These are phyloP conservation scores for Agrotis ipsilon DNA, from an alignment of 2,888 invertebrate genomes.

Conservation along the genomic window DNA sequence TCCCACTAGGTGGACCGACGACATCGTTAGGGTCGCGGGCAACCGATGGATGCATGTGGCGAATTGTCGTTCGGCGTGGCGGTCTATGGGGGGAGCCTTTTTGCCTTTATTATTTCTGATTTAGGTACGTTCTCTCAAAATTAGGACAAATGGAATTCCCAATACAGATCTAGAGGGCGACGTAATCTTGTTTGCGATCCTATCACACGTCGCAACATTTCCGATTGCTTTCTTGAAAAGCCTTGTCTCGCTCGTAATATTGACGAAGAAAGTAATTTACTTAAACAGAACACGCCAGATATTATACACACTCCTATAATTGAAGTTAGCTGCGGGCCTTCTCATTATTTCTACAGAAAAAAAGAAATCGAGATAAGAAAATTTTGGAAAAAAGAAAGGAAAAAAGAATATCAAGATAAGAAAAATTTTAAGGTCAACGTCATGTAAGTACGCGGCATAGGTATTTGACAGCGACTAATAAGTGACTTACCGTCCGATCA, in stretches of 20 bases:
- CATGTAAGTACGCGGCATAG: too few relatives aligned
- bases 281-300: neutral
- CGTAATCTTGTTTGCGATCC: constrained; percentile 30
- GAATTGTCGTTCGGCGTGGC: too few relatives aligned
- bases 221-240: constrained; percentile 8
- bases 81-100: too few relatives aligned
- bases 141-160: constrained; percentile 12
- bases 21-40: too few relatives aligned
- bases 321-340: neutral
- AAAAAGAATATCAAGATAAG: too few relatives aligned
- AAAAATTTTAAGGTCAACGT: too few relatives aligned
- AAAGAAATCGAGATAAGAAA: neutral
- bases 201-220: constrained; percentile 24
- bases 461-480: too few relatives aligned
- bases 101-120: too few relatives aligned
- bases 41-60: too few relatives aligned
- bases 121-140: neutral
- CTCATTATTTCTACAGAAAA: neutral
- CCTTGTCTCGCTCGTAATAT: constrained; percentile 12
- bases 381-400: too few relatives aligned
- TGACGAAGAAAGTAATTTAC: constrained; percentile 5
- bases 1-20: too few relatives aligned
- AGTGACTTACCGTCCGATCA: too few relatives aligned
- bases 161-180: neutral
- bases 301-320: neutral